phyloP scores from a whole-genome alignment of 2,888 invertebrate genomes.

The Platycnemis pennipes region DNA sequence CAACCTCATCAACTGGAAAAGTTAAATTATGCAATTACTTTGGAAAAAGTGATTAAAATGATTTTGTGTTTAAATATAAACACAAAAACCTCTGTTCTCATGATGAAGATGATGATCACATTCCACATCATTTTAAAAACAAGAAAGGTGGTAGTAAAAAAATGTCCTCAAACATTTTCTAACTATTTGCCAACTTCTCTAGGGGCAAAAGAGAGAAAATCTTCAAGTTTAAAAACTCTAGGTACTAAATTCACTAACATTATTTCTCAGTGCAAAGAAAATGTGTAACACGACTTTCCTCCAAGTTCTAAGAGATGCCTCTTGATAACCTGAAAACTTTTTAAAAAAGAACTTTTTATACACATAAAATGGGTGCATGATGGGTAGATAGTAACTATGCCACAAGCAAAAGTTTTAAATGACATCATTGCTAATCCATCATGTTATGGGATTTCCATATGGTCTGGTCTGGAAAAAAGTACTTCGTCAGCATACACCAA shows the following conservation, averaged over 20 bases:
- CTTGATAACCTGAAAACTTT: background rate
- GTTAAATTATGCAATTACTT: background rate
- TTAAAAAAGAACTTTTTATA: background rate
- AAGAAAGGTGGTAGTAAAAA: background rate
- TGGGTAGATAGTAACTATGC: too few relatives aligned
- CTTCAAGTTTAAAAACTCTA: background rate
- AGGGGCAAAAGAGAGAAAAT: background rate
- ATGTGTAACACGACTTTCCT: background rate
- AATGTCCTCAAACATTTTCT: background rate
- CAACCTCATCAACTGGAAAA: background rate
- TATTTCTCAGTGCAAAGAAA: background rate
- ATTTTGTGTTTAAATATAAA: background rate
- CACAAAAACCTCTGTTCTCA: background rate
- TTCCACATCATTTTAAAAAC: background rate
- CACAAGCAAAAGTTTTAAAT: background rate
- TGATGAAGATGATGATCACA: background rate
- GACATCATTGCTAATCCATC: background rate
- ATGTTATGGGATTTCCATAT: background rate
- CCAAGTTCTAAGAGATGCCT: background rate
- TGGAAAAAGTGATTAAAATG: background rate
- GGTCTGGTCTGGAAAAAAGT: background rate
- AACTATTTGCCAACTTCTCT: background rate
- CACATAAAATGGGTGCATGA: background rate
- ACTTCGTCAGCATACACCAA: background rate
- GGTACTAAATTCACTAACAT: background rate